A percentile compares a stretch with the other conserved stretches of the same genome.
Evolutionary conservation across 2,113 vertebrate genomes (phyloP).

Genomic region (Sylvilagus bachmani): DNA sequence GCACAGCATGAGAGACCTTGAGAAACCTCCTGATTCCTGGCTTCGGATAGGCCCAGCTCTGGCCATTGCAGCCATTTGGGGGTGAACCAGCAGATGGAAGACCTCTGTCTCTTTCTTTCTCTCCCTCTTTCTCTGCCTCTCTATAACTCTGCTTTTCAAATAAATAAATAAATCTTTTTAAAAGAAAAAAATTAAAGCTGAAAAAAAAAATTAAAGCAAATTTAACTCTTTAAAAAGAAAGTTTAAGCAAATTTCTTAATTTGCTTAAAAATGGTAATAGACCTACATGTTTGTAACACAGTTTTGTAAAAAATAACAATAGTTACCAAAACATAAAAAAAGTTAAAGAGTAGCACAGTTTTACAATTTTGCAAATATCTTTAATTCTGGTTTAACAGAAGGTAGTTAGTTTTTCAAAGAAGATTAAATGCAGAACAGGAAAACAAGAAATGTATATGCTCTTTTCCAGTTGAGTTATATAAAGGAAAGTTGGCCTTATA

Average conservation of each 20-base stretch:
- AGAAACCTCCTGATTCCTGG: no score
- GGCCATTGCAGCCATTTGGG: no score
- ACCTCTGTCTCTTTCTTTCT: no score
- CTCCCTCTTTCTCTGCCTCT: no score
- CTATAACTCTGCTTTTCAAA: no score
- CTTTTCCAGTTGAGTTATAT: neutral
- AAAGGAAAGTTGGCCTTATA: neutral
- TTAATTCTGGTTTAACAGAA: neutral
- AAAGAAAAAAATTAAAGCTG: conserved; percentile 29
- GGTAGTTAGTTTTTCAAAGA: neutral
- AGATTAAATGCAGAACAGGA: neutral
- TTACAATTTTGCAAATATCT: neutral
- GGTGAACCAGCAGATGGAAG: no score
- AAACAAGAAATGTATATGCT: neutral
- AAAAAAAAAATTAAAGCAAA: neutral
- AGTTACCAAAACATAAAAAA: neutral
- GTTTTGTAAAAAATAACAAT: conserved; percentile 48
- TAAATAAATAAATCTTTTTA: no score
- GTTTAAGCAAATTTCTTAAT: neutral
- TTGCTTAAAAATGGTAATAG: conserved; percentile 44
- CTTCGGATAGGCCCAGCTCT: no score
- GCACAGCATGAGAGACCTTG: no score
- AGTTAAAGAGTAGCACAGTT: neutral
- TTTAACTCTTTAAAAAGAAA: no score
- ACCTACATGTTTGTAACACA: neutral